A percentile compares a stretch with the other conserved stretches of the same genome.
These are phyloP conservation scores for Dryoscopus gambensis DNA, from an alignment of 2,113 vertebrate genomes.

Conservation along the genomic window DNA sequence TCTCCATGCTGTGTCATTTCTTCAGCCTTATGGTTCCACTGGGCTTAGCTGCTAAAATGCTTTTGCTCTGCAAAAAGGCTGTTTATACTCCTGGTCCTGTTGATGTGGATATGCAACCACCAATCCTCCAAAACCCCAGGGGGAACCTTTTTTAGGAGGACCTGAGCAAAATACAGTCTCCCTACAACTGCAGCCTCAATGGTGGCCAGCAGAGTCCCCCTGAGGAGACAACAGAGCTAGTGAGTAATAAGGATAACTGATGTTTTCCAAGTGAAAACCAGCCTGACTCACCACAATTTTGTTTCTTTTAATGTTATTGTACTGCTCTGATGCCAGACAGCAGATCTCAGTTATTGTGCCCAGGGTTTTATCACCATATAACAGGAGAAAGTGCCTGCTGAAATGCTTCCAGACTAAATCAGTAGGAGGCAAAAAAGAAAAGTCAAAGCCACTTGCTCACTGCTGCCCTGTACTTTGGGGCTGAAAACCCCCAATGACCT, in stretches of 20 bases:
- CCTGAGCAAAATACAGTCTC: background rate
- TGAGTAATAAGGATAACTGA: slow-evolving; percentile 23
- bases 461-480: background rate
- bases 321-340: slow-evolving; percentile 14
- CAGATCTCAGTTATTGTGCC: slow-evolving; percentile 2
- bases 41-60: background rate
- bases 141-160: background rate
- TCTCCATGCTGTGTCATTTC: rapidly evolving
- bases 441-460: background rate
- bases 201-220: background rate
- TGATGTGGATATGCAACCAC: background rate
- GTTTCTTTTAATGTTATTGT: slow-evolving; percentile 45
- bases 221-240: background rate
- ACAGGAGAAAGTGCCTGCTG: slow-evolving; percentile 25
- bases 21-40: background rate
- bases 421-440: background rate
- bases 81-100: rapidly evolving
- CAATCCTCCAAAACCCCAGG: background rate
- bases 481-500: background rate
- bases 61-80: background rate
- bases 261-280: slow-evolving; percentile 25
- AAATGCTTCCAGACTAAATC: slow-evolving; percentile 15
- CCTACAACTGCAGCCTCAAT: background rate
- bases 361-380: slow-evolving; percentile 10
- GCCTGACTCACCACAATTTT: slow-evolving; percentile 36